phyloP scores from a whole-genome alignment of 1,140 invertebrate species.

The Dicyema japonicum region DNA sequence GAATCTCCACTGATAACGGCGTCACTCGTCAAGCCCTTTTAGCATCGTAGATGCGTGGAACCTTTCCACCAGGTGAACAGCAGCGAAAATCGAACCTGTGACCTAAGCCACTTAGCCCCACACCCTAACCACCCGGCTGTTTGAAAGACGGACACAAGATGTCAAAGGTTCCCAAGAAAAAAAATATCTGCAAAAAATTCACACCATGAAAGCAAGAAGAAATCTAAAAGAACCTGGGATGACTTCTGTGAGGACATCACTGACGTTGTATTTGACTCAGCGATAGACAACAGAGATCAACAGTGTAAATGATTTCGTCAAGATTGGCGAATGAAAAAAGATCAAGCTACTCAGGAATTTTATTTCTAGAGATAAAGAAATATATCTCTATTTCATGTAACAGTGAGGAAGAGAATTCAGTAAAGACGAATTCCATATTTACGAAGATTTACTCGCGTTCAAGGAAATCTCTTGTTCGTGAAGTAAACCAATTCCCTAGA shows the following conservation, averaged over 20 bases:
- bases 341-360: slow-evolving; percentile 15
- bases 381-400: background rate
- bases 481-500: too few relatives aligned
- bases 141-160: slow-evolving; percentile 5
- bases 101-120: too few relatives aligned
- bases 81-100: too few relatives aligned
- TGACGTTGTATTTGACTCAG: slow-evolving; percentile 9
- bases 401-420: slow-evolving; percentile 5
- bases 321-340: slow-evolving; percentile 17
- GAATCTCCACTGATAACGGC: too few relatives aligned
- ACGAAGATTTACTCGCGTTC: slow-evolving; percentile 2
- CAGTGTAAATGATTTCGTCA: slow-evolving; percentile 1
- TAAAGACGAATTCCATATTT: slow-evolving; percentile 1
- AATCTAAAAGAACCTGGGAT: slow-evolving; percentile 9
- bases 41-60: too few relatives aligned
- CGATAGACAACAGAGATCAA: slow-evolving; percentile 5
- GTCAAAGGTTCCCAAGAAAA: slow-evolving; percentile 2
- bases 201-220: background rate
- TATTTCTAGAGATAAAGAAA: slow-evolving; percentile 11
- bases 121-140: too few relatives aligned
- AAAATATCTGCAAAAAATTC: background rate
- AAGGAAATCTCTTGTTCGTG: too few relatives aligned
- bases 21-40: too few relatives aligned
- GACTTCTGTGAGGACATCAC: background rate
- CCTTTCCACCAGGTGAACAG: too few relatives aligned